Evolutionary conservation across 1,140 invertebrate genomes (phyloP), one percentile per base, ranked within the genome.

Genomic region (Samia ricini): DNA sequence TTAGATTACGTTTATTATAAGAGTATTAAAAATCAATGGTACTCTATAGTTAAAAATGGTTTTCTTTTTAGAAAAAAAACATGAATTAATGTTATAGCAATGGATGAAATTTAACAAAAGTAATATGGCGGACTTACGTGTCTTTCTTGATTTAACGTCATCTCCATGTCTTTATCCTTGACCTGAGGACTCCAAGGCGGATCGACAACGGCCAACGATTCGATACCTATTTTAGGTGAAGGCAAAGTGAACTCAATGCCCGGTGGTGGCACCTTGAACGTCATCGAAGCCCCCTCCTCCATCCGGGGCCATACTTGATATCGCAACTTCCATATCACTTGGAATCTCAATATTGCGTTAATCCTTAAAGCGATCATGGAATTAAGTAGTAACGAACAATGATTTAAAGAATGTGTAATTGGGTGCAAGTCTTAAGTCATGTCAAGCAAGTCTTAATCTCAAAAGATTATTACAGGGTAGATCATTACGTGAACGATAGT

Each of bases 291-390:
- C 22, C 96, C 95, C 83, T 99, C 98, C 91, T 99, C 99, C 98
- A 99, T 99, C 64, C 98, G 93, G 0, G 98, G 96, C 98, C 98
- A 99, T 5, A 99, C 97, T 92, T 99, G 99, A 85, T 98, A 99
- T n/a, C 99, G 92, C 71, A 97, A 94, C 81, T 97, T 97, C 99
- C 99, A 99, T 33, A 99, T 91, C 7, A 97, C 95, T 93, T 98
- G 95, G 91, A 99, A 99, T 66, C 96, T 74, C 19, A 91, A 71
- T n/a, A 91, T 91, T 6, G 89, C 90, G 63, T 91, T 91, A 23
- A 91, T 91, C 77, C 89, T 91, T 67, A 20, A 65, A 58, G 33
- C n/a, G 19, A 29, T 24, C 4, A 52, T 29, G 1, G 12, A 42
- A 61, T n/a, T 62, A 22, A 20, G 22, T 12, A 57, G 26, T 12